A percentile compares a stretch with the other conserved stretches of the same genome.
These are phyloP conservation scores for Tipula confusa DNA, from an alignment of 2,888 invertebrate species.

Conservation along the genomic window DNA sequence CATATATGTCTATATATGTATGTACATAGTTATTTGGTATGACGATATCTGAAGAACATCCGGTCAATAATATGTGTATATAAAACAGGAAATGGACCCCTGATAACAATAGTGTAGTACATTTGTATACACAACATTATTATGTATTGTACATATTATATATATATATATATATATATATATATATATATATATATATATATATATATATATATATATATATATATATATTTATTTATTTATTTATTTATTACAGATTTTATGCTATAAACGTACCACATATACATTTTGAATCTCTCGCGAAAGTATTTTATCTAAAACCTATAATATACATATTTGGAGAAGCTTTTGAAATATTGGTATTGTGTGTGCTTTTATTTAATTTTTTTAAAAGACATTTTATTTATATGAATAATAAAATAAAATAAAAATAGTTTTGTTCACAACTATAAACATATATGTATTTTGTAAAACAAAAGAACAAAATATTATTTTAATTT, in stretches of 20 bases:
- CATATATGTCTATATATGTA: not conserved
- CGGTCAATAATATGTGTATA: constrained; percentile 28
- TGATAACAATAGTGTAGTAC: constrained; percentile 30
- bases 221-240: no score
- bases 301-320: not conserved
- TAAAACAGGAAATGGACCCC: constrained; percentile 27
- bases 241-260: no score
- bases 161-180: no score
- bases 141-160: no score
- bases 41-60: constrained; percentile 27
- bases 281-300: not conserved
- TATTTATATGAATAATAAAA: not conserved
- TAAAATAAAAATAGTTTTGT: no score
- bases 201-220: no score
- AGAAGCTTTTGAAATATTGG: not conserved
- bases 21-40: not conserved
- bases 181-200: no score
- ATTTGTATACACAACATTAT: not conserved
- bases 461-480: not conserved
- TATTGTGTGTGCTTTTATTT: not conserved
- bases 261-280: no score
- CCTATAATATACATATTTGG: not conserved
- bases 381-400: not conserved
- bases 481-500: not conserved
- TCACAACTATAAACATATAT: not conserved